Base-by-base conservation (phyloP, 2,113 vertebrate genomes). In the Eidolon helvum region DNA sequence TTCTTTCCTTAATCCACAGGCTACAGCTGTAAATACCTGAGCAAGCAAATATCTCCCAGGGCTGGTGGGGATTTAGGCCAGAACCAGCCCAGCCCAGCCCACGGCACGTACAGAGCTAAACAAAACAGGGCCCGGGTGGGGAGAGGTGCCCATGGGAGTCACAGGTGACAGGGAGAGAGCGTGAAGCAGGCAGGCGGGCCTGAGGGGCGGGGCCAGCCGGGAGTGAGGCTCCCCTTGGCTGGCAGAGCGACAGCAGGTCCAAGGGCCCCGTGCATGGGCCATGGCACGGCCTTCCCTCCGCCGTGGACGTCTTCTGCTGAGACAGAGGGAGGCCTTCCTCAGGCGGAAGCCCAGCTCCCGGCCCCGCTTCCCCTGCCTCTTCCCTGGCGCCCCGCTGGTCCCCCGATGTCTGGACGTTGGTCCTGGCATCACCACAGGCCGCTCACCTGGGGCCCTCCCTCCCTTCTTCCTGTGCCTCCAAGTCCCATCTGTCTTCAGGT, bases 1-100 rank as follows among this genome's bases (percentile, higher is more conserved):
- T 97, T 97, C 97, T 97, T 98, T 96, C 89, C 91, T 93, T 98
- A 97, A 97, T 97, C 97, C 96, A 88, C 74, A 55, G 92, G 82
- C 77, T 45, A 68, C 7, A 74, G 82, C 93, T 96, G 91, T 86
- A 97, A 97, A 97, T 94, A 97, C 96, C 97, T 96, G 96, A 91
- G 80, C 78, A 30, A 45, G 91, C 94, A 97, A 89, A 96, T 83
- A 88, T 92, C 94, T 96, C 97, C 91, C 43, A 61, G 88, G 95
- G 93, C 91, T 66, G 80, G 85, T 50, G 33, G 78, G 95, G 96
- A 97, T 97, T 97, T 98, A 97, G 88, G 82, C 68, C 1, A 4
- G 68, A 86, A 59, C 38, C 94, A 65, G 92, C 89, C 77, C 50
- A 66, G 91, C 26, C 78, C 57, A 33, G 79, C 50, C 75, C 0